phyloP scores from a whole-genome alignment of 1,140 invertebrate genomes.

The Tetramorium alpestre region DNA sequence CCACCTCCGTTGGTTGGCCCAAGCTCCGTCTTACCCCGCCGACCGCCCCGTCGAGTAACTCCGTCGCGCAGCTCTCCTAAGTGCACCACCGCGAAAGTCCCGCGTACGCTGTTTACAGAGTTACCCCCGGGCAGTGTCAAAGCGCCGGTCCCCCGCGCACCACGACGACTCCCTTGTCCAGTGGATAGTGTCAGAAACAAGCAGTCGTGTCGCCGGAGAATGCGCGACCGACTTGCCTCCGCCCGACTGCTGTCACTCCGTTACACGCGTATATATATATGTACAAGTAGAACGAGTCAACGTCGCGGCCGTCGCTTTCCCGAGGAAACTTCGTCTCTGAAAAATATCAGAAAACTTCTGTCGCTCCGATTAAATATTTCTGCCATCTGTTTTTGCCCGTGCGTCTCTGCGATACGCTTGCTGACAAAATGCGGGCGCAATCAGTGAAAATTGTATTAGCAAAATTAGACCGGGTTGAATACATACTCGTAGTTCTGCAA shows the following conservation, averaged over 20 bases:
- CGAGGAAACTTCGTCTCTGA: slow-evolving; percentile 37
- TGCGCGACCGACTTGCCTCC: slow-evolving; percentile 30
- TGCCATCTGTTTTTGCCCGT: background rate
- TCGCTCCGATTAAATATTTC: slow-evolving; percentile 23
- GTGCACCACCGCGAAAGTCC: slow-evolving; percentile 71
- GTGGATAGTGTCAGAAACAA: slow-evolving; percentile 59
- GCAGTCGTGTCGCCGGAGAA: slow-evolving; percentile 28
- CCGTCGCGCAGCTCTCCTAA: slow-evolving; percentile 62
- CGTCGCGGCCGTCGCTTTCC: slow-evolving; percentile 25
- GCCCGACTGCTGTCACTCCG: slow-evolving; percentile 40
- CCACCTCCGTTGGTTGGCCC: slow-evolving; percentile 48
- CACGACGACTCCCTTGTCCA: slow-evolving; percentile 48
- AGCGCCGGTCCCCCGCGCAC: slow-evolving; percentile 58
- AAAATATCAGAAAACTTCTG: slow-evolving; percentile 45
- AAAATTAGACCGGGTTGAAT: background rate
- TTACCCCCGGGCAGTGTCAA: slow-evolving; percentile 69
- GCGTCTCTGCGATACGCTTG: background rate
- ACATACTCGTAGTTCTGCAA: background rate
- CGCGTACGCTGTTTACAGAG: slow-evolving; percentile 69
- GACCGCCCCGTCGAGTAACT: slow-evolving; percentile 56
- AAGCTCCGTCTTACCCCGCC: slow-evolving; percentile 1
- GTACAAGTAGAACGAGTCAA: slow-evolving; percentile 23
- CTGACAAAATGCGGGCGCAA: background rate
- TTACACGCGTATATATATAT: background rate
- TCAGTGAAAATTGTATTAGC: background rate